A percentile compares a stretch with the other conserved stretches of the same genome.
phyloP scores from a whole-genome alignment of 2,797 vertebrate genomes.

The Melanotaenia pygmaea region DNA sequence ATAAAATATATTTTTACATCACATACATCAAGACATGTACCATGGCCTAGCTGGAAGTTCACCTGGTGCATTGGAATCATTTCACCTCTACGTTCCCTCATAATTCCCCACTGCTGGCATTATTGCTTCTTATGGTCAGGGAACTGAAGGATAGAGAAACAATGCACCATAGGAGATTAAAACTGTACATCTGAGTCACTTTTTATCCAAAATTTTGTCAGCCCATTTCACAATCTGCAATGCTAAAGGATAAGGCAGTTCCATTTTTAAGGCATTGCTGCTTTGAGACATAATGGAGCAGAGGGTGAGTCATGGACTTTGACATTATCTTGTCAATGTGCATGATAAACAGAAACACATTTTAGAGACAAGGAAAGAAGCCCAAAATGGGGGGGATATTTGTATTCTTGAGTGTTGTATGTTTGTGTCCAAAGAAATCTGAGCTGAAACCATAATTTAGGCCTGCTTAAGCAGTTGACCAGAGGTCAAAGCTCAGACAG shows the following conservation, averaged over 20 bases:
- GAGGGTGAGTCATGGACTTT: slow-evolving; percentile 55
- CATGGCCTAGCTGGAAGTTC: slow-evolving; percentile 77
- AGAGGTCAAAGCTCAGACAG: slow-evolving; percentile 81
- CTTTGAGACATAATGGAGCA: slow-evolving; percentile 75
- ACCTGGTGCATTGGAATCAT: slow-evolving; percentile 73
- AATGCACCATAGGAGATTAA: slow-evolving; percentile 62
- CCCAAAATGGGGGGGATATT: slow-evolving; percentile 42
- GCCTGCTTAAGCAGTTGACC: slow-evolving; percentile 73
- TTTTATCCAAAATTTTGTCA: slow-evolving; percentile 63
- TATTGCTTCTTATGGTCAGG: slow-evolving; percentile 82
- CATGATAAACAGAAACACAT: slow-evolving; percentile 52
- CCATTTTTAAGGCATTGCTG: slow-evolving; percentile 84
- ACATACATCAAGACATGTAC: slow-evolving; percentile 82
- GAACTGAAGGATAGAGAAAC: slow-evolving; percentile 61
- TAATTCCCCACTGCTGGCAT: slow-evolving; percentile 69
- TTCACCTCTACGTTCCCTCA: slow-evolving; percentile 53
- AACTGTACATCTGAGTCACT: slow-evolving; percentile 69
- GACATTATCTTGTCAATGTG: slow-evolving; percentile 46
- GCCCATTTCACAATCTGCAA: slow-evolving; percentile 78
- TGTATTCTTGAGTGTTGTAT: slow-evolving; percentile 53
- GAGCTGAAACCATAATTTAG: slow-evolving; percentile 81
- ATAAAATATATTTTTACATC: slow-evolving; percentile 91
- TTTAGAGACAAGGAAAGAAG: slow-evolving; percentile 49
- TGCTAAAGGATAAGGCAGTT: slow-evolving; percentile 83
- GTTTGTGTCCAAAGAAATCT: slow-evolving; percentile 64